A percentile compares a stretch with the other conserved stretches of the same genome.
These are phyloP conservation scores for Apoda limacodes DNA, from an alignment of 2,888 invertebrate genomes.

Conservation along the genomic window DNA sequence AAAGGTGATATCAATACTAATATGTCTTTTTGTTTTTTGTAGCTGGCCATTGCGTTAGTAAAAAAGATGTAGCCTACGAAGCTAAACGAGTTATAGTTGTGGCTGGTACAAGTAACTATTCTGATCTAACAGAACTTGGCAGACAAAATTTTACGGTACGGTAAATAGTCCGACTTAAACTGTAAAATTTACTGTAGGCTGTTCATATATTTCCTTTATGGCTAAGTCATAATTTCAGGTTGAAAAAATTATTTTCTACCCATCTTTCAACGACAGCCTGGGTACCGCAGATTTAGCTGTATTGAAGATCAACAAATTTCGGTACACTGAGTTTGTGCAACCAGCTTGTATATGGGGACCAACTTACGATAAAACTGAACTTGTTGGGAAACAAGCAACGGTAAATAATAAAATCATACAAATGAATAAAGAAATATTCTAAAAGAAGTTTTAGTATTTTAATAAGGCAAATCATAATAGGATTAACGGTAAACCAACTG, in stretches of 20 bases:
- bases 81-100: constrained; percentile 32
- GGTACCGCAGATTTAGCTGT: constrained; percentile 53
- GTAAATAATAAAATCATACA: too few relatives aligned
- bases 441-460: too few relatives aligned
- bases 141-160: too few relatives aligned
- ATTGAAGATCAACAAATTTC: constrained; percentile 38
- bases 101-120: constrained; percentile 45
- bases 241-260: constrained; percentile 40
- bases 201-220: too few relatives aligned
- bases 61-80: constrained; percentile 24
- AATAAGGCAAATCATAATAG: too few relatives aligned
- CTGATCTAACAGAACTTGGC: constrained; percentile 29
- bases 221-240: too few relatives aligned
- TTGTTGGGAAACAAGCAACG: constrained; percentile 42
- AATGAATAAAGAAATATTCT: too few relatives aligned
- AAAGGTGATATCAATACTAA: too few relatives aligned
- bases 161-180: too few relatives aligned
- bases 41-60: constrained; percentile 52
- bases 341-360: constrained; percentile 60
- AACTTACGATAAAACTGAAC: constrained; percentile 39
- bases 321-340: constrained; percentile 47
- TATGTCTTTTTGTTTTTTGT: too few relatives aligned
- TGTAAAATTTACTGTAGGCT: too few relatives aligned
- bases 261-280: constrained; percentile 31
- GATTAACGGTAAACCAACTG: too few relatives aligned